Base-by-base conservation (phyloP, 2,797 vertebrate species). In the Amblyraja radiata region DNA sequence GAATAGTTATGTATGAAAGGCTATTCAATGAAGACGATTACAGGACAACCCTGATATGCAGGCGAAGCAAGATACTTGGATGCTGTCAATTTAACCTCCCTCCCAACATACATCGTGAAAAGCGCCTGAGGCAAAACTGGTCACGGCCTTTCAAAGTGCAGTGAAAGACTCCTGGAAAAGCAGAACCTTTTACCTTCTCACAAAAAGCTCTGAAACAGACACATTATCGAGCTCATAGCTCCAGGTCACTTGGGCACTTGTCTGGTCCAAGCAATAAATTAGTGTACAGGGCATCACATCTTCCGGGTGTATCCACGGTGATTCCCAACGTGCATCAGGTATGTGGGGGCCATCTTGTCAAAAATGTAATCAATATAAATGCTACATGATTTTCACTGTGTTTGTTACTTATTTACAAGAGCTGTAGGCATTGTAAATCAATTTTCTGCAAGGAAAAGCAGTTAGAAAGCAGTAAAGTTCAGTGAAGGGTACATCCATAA, bases 331-430 rank as follows among this genome's bases (percentile, higher is more conserved):
- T 92, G 71, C 73, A 25, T 74, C 90, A 92, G 86, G 25, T 92
- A 92, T 76, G 39, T 92, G 68, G 90, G 90, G 65, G 90, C 73
- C 61, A 65, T 68, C 32, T 76, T 92, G 90, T 92, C 90, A 92
- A 76, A 91, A 92, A 76, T 92, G 36, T 91, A 91, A 91, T 92
- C 90, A 76, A 92, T 92, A 92, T 76, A 73, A 58, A 92, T n/a
- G 71, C 39, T 92, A 92, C 71, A 74, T 92, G 90, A 11, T 68
- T 92, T 76, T 92, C 46, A 73, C 68, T 58, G 71, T 92, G 71
- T 92, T 92, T 54, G 46, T 68, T 73, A 92, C 68, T 73, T 73
- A 91, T 91, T 91, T 91, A 91, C 90, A 91, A 91, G 68, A 74
- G 68, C 90, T 92, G 71, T 16, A 76, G 71, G 90, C 90, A 28